Evolutionary conservation across 2,797 vertebrate genomes (phyloP).

Genomic region (Acanthornis magna): DNA sequence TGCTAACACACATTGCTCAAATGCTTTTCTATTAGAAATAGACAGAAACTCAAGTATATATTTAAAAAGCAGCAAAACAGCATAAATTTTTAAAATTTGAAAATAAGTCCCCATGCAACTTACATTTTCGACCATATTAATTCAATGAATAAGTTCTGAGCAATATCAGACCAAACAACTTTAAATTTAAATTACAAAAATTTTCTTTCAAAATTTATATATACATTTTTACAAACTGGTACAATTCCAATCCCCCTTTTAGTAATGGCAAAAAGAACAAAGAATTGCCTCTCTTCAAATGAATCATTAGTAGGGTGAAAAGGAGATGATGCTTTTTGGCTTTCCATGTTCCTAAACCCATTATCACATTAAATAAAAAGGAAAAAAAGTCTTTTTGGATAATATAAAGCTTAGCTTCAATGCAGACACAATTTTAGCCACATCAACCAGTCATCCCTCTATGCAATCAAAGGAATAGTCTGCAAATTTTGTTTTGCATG

Average conservation of each 20-base stretch:
- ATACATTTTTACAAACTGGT: neutral
- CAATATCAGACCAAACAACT: neutral
- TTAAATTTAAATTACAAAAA: neutral
- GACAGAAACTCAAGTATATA: neutral
- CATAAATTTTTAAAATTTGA: neutral
- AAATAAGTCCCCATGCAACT: neutral
- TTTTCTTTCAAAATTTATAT: neutral
- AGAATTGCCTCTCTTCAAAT: neutral
- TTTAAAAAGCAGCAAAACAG: neutral
- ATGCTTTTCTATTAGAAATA: neutral
- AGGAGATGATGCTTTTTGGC: neutral
- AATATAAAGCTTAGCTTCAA: neutral
- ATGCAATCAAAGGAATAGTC: neutral
- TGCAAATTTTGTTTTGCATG: neutral
- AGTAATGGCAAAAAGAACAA: neutral
- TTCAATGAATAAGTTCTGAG: neutral
- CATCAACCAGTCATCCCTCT: neutral
- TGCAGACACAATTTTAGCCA: neutral
- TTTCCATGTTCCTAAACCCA: neutral
- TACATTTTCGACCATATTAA: neutral
- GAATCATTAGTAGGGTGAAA: neutral
- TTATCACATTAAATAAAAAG: neutral
- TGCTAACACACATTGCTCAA: neutral
- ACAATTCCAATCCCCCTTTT: neutral
- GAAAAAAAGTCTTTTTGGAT: neutral